Evolutionary conservation across 2,888 invertebrate species (phyloP), one percentile per base, ranked within the genome.

Genomic region (Orchestes rusci): DNA sequence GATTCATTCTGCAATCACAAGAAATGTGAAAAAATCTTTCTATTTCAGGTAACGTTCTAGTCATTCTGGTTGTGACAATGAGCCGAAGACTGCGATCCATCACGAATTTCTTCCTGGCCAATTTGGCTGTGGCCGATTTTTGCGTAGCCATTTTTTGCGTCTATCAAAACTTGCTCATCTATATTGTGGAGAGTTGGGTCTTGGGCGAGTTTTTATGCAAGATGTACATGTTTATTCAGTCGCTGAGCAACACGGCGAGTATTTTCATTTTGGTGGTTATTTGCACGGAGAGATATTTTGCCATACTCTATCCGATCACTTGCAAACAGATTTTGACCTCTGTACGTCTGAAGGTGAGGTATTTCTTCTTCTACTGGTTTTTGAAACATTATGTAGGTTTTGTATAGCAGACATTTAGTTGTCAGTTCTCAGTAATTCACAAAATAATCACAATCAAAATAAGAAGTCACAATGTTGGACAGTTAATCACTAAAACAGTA

Each of bases 61-160:
- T 93, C 41, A 85, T 93, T 53, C 73, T 89, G 45, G 91, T 92
- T 48, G 88, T 93, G 44, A 81, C 83, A 3, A 66, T 86, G 50
- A 91, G 90, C 47, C 76, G 88, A 45, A 76, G 87, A 37, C 75
- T 92, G 60, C 77, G 90, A 44, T 89, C 90, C 20, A 85, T 89
- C 54, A 93, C 92, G 31, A 93, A 93, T 69, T 91, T 93, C 68
- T 92, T 92, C 68, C 70, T 93, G 62, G 91, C 89, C 15, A 92
- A 93, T 68, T 71, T 93, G 55, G 92, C 92, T 0, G 80, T 88
- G 40, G 92, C 93, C 3, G 92, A 93, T 69, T 78, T 93, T 56
- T 88, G 90, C 61, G 92, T 92, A 10, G 90, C 89, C 5, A 76
- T 91, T 41, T 92, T 93, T 69, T 93, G 92, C 68, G 87, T 92